Percentiles rank a stretch among this genome's conserved stretches.
These are phyloP conservation scores for Lutjanus erythropterus DNA, from an alignment of 2,113 vertebrate species.

Conservation along the genomic window DNA sequence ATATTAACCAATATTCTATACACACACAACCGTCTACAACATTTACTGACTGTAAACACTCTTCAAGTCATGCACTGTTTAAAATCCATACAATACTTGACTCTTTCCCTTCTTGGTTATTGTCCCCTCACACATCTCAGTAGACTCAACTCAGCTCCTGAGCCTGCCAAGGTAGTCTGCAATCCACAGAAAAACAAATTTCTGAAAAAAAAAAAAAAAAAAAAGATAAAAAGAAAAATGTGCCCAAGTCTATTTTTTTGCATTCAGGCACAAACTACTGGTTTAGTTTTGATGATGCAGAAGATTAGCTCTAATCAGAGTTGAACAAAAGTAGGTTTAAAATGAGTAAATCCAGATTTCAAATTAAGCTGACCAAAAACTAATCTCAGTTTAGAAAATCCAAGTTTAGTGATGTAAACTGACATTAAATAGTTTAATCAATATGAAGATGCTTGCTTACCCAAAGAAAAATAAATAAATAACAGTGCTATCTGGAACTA, in stretches of 20 bases:
- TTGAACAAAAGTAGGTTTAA: too few species aligned
- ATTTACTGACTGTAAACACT: neutral
- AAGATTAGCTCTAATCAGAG: too few species aligned
- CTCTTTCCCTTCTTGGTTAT: neutral
- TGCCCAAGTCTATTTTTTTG: conserved; percentile 69
- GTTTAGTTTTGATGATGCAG: too few species aligned
- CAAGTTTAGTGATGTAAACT: too few species aligned
- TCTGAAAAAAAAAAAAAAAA: conserved; percentile 39
- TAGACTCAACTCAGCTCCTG: neutral
- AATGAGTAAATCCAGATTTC: too few species aligned
- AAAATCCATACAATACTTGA: neutral
- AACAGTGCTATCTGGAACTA: too few species aligned
- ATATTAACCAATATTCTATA: neutral
- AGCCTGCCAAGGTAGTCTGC: conserved; percentile 11
- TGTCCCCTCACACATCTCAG: neutral
- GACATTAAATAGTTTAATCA: too few species aligned
- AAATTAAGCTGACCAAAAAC: too few species aligned
- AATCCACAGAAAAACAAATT: conserved; percentile 23
- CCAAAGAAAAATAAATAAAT: too few species aligned
- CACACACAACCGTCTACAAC: neutral
- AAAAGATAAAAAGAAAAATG: conserved; percentile 21
- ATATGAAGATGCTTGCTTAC: too few species aligned
- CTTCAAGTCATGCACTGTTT: neutral
- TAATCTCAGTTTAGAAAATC: too few species aligned
- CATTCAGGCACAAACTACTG: too few species aligned